Evolutionary conservation across 1,140 invertebrate genomes (phyloP).

Genomic region (Coenobita brevimanus): DNA sequence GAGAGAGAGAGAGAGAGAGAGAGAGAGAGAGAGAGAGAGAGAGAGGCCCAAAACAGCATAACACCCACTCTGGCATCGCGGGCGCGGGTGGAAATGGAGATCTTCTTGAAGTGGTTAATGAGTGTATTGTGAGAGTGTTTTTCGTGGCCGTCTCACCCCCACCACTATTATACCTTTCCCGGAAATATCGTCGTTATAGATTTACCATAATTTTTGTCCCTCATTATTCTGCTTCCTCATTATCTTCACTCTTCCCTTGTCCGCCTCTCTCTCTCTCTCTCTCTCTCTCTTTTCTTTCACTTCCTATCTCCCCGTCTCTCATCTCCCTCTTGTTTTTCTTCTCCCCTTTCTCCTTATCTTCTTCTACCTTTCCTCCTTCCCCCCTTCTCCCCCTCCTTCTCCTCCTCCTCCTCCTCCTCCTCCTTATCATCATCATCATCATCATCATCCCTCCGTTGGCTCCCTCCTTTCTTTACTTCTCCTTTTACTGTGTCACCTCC

Average conservation of each 20-base stretch:
- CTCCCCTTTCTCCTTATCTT: not conserved
- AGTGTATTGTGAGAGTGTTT: not conserved
- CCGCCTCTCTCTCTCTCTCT: too few relatives aligned
- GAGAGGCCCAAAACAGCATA: too few relatives aligned
- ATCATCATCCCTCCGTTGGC: not conserved
- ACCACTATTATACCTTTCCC: too few relatives aligned
- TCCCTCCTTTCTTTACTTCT: not conserved
- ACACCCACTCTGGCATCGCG: not conserved
- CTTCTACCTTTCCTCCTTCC: not conserved
- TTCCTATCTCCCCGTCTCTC: too few relatives aligned
- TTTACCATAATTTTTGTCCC: too few relatives aligned
- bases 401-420: not conserved
- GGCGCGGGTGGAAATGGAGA: not conserved
- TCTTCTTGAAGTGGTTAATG: not conserved
- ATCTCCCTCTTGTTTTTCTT: not conserved
- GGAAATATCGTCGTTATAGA: too few relatives aligned
- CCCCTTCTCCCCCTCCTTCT: conserved; percentile 1
- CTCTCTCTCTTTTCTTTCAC: too few relatives aligned
- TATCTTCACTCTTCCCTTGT: too few relatives aligned
- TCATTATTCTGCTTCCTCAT: too few relatives aligned
- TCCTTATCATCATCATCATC: not conserved
- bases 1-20: not conserved
- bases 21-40: not conserved
- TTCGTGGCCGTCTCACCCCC: too few relatives aligned
- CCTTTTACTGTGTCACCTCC: not conserved